Conservation (phyloP, 2,888 invertebrate genomes). For the Biston stratarius region DNA sequence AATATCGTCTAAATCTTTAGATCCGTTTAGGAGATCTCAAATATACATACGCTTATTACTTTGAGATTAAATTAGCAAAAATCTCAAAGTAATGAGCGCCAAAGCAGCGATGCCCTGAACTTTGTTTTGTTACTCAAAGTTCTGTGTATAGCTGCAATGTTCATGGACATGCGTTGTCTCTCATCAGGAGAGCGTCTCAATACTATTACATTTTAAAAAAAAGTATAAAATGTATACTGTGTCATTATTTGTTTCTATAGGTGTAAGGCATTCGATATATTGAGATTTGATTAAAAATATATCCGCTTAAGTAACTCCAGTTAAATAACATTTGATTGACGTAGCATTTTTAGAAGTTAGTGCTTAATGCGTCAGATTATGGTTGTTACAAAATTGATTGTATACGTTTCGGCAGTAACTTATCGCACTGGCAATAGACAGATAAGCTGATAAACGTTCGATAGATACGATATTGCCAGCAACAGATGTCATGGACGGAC, state of each 20-base stretch:
- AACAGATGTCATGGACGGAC: conserved; percentile 58
- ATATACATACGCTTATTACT: no score
- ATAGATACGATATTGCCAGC: conserved; percentile 45
- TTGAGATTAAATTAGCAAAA: no score
- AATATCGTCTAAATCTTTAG: no score
- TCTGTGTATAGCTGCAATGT: no score
- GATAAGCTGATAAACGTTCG: conserved; percentile 53
- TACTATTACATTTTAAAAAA: no score
- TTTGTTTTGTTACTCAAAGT: no score
- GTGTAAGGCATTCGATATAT: neutral
- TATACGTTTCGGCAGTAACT: conserved; percentile 38
- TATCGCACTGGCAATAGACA: conserved; percentile 39
- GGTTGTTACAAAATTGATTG: conserved; percentile 41
- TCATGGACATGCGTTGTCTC: no score
- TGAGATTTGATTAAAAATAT: conserved; percentile 7
- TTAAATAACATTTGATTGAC: conserved; percentile 26
- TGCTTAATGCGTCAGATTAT: conserved; percentile 34
- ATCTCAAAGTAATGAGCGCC: no score
- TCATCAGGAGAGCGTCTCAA: no score
- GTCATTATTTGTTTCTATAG: conserved; percentile 8
- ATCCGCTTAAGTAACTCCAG: neutral
- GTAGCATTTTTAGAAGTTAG: conserved; percentile 19
- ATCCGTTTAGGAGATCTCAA: no score
- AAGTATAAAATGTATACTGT: no score
- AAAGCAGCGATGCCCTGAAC: no score